Evolutionary conservation across 2,797 vertebrate genomes (phyloP), one percentile per base, ranked within the genome.

Genomic region (Ctenochaetus hawaiiensis): DNA sequence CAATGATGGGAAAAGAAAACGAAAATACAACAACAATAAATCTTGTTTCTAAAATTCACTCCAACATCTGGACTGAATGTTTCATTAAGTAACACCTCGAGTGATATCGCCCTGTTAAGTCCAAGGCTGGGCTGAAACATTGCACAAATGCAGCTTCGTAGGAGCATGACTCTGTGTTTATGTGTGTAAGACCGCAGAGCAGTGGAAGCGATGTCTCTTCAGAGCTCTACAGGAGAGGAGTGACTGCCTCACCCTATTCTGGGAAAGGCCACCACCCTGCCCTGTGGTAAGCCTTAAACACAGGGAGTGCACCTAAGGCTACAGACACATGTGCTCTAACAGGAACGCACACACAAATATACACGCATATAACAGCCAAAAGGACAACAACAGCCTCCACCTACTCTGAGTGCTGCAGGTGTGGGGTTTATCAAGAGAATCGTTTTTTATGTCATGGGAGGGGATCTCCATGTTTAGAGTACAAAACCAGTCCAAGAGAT

Each of bases 241-340:
- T 6, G 67, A 69, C 70, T 64, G 78, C 89, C 90, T 92, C 89
- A 80, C 87, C 91, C 93, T 92, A 78, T 93, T 94, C 91, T 93
- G 83, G 88, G 86, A 93, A 90, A 75, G 75, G 67, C 86, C 84
- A 81, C 83, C 91, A 81, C 92, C 91, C 90, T 89, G 87, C 87
- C 70, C 80, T 93, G 90, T 91, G 89, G 94, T 93, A 57, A 92
- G 90, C 78, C 82, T 71, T 91, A 92, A 93, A 86, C 89, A 94
- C 84, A 92, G 91, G 85, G 78, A 87, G 81, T 52, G 65, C n/a
- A 61, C 71, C 77, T 70, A 53, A 51, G 49, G 76, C 82, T 69
- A 68, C 49, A 58, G 61, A 74, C 72, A 23, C 60, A 75, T 47
- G 30, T 43, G 69, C 73, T 53, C 51, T 56, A 44, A 68, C 44